Percentiles rank a stretch among this genome's conserved stretches.
These are phyloP conservation scores for Griposia aprilina DNA, from an alignment of 2,888 invertebrate species.

Conservation along the genomic window DNA sequence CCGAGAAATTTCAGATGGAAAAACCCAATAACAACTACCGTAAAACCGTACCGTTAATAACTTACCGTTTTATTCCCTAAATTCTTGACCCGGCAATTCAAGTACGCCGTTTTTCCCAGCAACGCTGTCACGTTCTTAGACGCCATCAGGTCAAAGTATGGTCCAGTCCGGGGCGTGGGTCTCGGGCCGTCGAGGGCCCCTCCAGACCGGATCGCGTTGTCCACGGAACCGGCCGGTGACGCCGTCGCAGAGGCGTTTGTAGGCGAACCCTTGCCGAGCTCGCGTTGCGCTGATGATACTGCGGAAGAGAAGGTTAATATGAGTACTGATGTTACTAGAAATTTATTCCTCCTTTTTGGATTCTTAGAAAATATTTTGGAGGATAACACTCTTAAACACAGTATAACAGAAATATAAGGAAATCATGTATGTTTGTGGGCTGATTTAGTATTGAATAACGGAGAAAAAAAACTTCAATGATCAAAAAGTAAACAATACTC, in stretches of 20 bases:
- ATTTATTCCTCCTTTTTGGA: fast-evolving
- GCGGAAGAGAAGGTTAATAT: slow-evolving; percentile 66
- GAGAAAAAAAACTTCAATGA: not conserved
- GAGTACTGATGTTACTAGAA: not conserved
- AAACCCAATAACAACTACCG: too few relatives aligned
- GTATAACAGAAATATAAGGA: not conserved
- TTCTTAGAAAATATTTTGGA: not conserved
- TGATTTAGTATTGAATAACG: not conserved
- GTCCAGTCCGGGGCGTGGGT: slow-evolving; percentile 91
- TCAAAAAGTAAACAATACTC: not conserved
- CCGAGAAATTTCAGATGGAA: too few relatives aligned
- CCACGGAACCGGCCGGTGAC: slow-evolving; percentile 90
- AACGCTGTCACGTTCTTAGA: slow-evolving; percentile 95
- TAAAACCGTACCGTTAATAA: too few relatives aligned
- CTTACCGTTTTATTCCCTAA: slow-evolving; percentile 96
- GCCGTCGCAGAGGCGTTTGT: slow-evolving; percentile 84
- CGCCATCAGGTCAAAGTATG: slow-evolving; percentile 93
- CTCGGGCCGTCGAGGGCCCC: slow-evolving; percentile 83
- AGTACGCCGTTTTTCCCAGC: slow-evolving; percentile 96
- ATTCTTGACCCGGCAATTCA: slow-evolving; percentile 97
- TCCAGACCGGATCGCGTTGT: slow-evolving; percentile 86
- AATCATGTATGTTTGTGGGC: not conserved
- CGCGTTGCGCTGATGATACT: slow-evolving; percentile 89
- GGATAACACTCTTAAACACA: not conserved
- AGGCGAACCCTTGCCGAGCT: slow-evolving; percentile 83